A percentile compares a stretch with the other conserved stretches of the same genome.
These are phyloP conservation scores for Thymelicus acteon DNA, from an alignment of 2,888 invertebrate genomes.

Conservation along the genomic window DNA sequence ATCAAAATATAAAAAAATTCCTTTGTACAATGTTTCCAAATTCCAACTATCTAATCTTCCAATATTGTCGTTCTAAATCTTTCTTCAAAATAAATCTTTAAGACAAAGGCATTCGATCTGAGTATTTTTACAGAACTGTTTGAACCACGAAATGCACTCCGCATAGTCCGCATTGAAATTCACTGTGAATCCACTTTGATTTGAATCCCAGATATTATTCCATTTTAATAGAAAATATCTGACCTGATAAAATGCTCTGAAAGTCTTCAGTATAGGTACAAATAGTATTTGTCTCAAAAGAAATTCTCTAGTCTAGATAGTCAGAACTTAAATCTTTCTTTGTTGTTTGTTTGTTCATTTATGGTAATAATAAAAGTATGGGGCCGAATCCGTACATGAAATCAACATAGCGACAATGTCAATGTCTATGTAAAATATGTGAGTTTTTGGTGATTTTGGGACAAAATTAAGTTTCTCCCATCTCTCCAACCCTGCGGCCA, in stretches of 20 bases:
- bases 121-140: conserved; percentile 61
- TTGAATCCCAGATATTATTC: conserved; percentile 22
- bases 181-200: conserved; percentile 29
- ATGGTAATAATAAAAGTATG: too few relatives aligned
- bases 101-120: conserved; percentile 63
- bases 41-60: conserved; percentile 43
- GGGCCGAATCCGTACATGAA: too few relatives aligned
- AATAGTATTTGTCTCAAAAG: background rate
- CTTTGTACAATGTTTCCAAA: too few relatives aligned
- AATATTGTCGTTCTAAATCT: background rate
- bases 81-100: conserved; percentile 39
- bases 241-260: background rate
- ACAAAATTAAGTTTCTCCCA: too few relatives aligned
- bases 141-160: conserved; percentile 53
- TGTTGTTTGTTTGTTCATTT: too few relatives aligned
- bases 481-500: too few relatives aligned
- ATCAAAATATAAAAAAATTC: too few relatives aligned
- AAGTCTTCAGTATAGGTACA: background rate
- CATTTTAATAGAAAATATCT: conserved; percentile 11
- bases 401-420: too few relatives aligned
- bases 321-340: too few relatives aligned
- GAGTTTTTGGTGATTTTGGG: too few relatives aligned
- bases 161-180: conserved; percentile 43
- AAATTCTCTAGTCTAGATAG: too few relatives aligned
- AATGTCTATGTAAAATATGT: too few relatives aligned